Conservation (phyloP, 2,888 invertebrate genomes). For the Encarsia formosa region DNA sequence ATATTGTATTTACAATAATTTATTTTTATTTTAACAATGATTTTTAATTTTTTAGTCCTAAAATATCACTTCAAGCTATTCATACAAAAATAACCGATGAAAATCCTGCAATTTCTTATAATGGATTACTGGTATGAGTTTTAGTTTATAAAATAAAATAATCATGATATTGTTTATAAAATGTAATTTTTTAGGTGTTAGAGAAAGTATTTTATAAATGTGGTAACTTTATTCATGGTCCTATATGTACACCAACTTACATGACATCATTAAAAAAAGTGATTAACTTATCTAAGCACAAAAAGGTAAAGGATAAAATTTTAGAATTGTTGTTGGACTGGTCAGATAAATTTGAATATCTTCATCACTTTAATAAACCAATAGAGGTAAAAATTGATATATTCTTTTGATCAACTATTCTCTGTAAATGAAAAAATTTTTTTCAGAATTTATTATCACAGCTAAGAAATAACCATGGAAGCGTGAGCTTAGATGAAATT, state of each 20-base stretch:
- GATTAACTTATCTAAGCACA: neutral
- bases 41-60: too few relatives aligned
- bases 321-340: neutral
- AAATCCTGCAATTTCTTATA: too few relatives aligned
- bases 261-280: neutral
- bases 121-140: too few relatives aligned
- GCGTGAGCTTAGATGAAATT: neutral
- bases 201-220: constrained; percentile 5
- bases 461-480: neutral
- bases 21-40: too few relatives aligned
- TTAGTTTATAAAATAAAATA: too few relatives aligned
- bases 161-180: too few relatives aligned
- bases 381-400: neutral
- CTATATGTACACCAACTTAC: constrained; percentile 2
- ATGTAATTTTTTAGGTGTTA: constrained; percentile 10
- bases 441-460: neutral
- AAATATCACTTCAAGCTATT: too few relatives aligned
- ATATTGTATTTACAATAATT: too few relatives aligned
- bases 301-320: constrained; percentile 2
- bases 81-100: too few relatives aligned
- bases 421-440: neutral
- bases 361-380: constrained; percentile 2
- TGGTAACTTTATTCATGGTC: constrained; percentile 5
- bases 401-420: neutral
- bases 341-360: constrained; percentile 1